A percentile compares a stretch with the other conserved stretches of the same genome.
These are phyloP conservation scores for Atopsyche davidsoni DNA, from an alignment of 1,140 invertebrate species.

Conservation along the genomic window DNA sequence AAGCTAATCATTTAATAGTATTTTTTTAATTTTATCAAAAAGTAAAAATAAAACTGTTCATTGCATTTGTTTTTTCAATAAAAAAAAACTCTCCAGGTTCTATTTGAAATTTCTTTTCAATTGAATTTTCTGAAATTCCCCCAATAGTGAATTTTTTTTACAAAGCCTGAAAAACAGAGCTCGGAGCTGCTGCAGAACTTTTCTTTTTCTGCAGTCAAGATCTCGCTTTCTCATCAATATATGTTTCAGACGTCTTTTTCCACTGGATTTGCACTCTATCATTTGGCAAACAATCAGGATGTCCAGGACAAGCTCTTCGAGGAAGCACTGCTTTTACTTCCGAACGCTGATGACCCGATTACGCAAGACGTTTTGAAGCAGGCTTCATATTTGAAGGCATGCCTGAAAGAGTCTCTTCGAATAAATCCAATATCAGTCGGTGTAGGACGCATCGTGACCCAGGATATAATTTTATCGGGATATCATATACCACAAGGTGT, in stretches of 20 bases:
- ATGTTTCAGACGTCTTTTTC: slow-evolving; percentile 72
- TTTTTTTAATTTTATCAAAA: too few relatives aligned
- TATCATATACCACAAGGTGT: slow-evolving; percentile 82
- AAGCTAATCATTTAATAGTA: too few relatives aligned
- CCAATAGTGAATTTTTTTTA: too few relatives aligned
- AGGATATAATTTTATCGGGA: slow-evolving; percentile 70
- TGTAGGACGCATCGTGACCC: slow-evolving; percentile 68
- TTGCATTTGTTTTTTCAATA: too few relatives aligned
- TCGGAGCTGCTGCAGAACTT: too few relatives aligned
- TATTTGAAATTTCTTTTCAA: too few relatives aligned
- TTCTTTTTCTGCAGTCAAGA: too few relatives aligned
- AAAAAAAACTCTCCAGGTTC: too few relatives aligned
- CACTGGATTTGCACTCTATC: slow-evolving; percentile 73
- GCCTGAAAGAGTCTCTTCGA: slow-evolving; percentile 78
- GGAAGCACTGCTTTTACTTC: slow-evolving; percentile 57
- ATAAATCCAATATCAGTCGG: slow-evolving; percentile 79
- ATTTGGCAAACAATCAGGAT: slow-evolving; percentile 66
- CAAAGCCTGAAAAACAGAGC: too few relatives aligned
- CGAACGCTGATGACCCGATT: slow-evolving; percentile 45
- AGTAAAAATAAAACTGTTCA: too few relatives aligned
- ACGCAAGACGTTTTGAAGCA: slow-evolving; percentile 54
- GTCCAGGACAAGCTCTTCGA: slow-evolving; percentile 66
- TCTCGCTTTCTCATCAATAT: too few relatives aligned
- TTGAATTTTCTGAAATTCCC: too few relatives aligned
- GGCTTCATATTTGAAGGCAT: slow-evolving; percentile 69